Percentiles rank a stretch among this genome's conserved stretches.
Evolutionary conservation across 2,797 vertebrate species (phyloP).

Genomic region (Brotogeris chrysoptera): DNA sequence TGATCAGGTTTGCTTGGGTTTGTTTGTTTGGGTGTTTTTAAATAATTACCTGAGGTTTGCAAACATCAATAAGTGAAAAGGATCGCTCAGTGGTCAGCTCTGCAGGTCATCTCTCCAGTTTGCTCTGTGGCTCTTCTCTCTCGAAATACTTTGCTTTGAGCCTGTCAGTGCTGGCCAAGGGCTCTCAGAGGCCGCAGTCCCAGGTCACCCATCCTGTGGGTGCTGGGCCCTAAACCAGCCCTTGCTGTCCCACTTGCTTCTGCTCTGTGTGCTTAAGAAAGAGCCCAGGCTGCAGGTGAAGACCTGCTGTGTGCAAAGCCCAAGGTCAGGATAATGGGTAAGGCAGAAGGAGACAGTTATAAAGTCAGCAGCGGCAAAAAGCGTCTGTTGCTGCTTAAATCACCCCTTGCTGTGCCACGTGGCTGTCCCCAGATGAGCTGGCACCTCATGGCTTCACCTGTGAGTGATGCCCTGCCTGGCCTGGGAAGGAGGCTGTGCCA

Average conservation of each 20-base stretch:
- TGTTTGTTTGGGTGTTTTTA: neutral
- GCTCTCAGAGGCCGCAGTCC: neutral
- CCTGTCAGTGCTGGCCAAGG: neutral
- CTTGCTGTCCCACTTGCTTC: neutral
- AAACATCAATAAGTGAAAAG: neutral
- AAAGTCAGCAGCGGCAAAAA: neutral
- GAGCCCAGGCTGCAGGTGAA: rapidly evolving
- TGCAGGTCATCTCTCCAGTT: rapidly evolving
- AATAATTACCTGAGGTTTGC: neutral
- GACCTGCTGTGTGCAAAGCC: neutral
- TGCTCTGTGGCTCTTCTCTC: neutral
- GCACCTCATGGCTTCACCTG: neutral
- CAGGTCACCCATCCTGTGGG: neutral
- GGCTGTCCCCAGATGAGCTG: neutral
- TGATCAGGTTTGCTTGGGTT: neutral
- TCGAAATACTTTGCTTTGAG: neutral
- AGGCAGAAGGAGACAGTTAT: neutral
- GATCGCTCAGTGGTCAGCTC: neutral
- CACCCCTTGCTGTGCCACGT: rapidly evolving
- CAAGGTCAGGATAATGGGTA: neutral
- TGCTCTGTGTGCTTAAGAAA: neutral
- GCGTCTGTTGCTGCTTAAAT: neutral
- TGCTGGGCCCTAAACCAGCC: neutral
- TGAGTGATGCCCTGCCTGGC: rapidly evolving
- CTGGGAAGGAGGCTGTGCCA: neutral